Conservation (phyloP, 1,140 invertebrate genomes). For the Cydia fagiglandana region DNA sequence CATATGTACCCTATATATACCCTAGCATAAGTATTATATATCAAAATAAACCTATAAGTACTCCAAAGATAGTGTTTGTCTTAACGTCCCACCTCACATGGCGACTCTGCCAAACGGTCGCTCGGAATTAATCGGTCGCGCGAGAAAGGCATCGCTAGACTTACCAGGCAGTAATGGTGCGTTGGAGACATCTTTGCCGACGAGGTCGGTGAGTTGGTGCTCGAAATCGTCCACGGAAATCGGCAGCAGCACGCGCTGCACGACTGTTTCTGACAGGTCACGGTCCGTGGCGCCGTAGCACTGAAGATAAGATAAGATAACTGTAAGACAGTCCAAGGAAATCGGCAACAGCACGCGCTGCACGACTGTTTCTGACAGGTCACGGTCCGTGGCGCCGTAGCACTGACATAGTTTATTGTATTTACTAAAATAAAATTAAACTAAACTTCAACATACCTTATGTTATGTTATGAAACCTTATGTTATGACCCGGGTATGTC, state of each 20-base stretch:
- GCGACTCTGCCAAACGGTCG: too few relatives aligned
- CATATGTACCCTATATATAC: too few relatives aligned
- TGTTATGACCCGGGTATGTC: too few relatives aligned
- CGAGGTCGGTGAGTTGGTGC: conserved; percentile 73
- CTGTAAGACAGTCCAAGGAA: conserved; percentile 68
- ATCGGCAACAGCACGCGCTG: conserved; percentile 84
- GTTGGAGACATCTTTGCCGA: conserved; percentile 63
- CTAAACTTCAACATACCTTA: neutral
- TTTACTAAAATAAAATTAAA: too few relatives aligned
- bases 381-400: conserved; percentile 83
- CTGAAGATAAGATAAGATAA: conserved; percentile 36
- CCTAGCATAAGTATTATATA: too few relatives aligned
- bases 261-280: conserved; percentile 84
- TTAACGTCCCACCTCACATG: too few relatives aligned
- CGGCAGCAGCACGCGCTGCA: conserved; percentile 84
- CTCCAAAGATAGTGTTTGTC: too few relatives aligned
- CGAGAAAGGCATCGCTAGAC: too few relatives aligned
- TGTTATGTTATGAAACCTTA: too few relatives aligned
- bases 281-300: conserved; percentile 82
- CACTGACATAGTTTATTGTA: neutral
- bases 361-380: conserved; percentile 85
- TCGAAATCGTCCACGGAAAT: conserved; percentile 84
- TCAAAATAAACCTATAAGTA: too few relatives aligned
- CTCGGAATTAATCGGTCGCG: too few relatives aligned
- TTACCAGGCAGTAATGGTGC: conserved; percentile 79